Evolutionary conservation across 2,888 invertebrate species (phyloP), one percentile per base, ranked within the genome.

Genomic region (Drosophila formosana): DNA sequence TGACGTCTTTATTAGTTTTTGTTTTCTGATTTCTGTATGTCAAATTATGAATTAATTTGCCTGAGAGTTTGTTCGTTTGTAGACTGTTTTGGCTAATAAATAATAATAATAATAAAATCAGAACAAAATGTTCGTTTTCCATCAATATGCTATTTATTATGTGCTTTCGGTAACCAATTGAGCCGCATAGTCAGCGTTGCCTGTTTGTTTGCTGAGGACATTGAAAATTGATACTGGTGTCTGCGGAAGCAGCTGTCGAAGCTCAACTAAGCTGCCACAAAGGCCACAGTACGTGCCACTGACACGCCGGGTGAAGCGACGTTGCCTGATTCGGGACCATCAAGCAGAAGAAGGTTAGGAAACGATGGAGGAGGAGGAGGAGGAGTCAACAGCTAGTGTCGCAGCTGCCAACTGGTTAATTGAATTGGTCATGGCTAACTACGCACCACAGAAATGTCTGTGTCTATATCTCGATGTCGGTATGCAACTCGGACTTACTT

Each of bases 381-480:
- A 11, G 26, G 6, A 57, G 57, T 11, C 32, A 56, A 26, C 37
- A 32, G 25, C 43, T 47, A 47, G 53, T 47, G 43, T 26, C 57
- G 57, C 78, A 75, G 79, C 75, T 78, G 87, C 56, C 63, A 72
- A 64, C 53, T 62, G 71, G 73, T 82, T 88, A 83, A 83, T 83
- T 88, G 81, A 86, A 88, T 88, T 82, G 88, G 83, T 68, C 88
- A 85, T 85, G 86, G 86, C 50, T 74, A 88, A 72, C 71, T 50
- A 71, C 64, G 53, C 64, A 69, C 55, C 52, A 55, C 60, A 72
- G 67, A 66, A 63, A 67, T 67, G 13, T 51, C 49, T 41, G 46
- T 64, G 51, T 34, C 47, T 61, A 28, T 52, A 49, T 41, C 32
- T 72, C 51, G 41, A 41, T 58, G 25, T 69, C 57, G 13, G 32